Percentiles rank a stretch among this genome's conserved stretches.
phyloP scores from a whole-genome alignment of 1,140 invertebrate genomes.

The Zaprionus tsacasi region DNA sequence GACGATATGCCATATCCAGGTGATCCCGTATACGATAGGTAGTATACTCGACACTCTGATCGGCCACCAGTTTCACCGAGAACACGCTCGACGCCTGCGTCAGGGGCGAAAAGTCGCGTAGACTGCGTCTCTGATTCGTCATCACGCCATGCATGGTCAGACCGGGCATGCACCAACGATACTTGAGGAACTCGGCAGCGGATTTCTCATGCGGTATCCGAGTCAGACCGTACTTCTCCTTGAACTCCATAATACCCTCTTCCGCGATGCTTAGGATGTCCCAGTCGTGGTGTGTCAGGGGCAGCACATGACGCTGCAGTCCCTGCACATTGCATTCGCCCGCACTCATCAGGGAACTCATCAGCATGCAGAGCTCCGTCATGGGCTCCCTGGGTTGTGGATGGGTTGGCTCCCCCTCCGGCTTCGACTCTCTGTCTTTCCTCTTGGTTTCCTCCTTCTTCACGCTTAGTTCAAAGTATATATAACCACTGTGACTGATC shows the following conservation, averaged over 20 bases:
- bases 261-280: slow-evolving; percentile 31
- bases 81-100: slow-evolving; percentile 1
- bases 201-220: slow-evolving; percentile 21
- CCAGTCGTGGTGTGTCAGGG: slow-evolving; percentile 44
- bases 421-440: not conserved
- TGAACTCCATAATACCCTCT: slow-evolving; percentile 26
- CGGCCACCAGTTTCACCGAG: slow-evolving; percentile 42
- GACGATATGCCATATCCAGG: slow-evolving; percentile 17
- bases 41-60: slow-evolving; percentile 27
- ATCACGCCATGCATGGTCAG: slow-evolving; percentile 30
- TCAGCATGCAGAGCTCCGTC: slow-evolving; percentile 31
- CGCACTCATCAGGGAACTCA: slow-evolving; percentile 21
- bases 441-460: not conserved
- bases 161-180: slow-evolving; percentile 41
- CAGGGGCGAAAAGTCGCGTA: not conserved
- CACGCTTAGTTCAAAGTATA: slow-evolving; percentile 40
- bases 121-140: not conserved
- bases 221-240: not conserved
- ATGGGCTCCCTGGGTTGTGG: slow-evolving; percentile 9
- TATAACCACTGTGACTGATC: slow-evolving; percentile 34
- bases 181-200: slow-evolving; percentile 25
- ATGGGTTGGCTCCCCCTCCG: not conserved
- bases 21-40: slow-evolving; percentile 7
- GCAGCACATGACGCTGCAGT: slow-evolving; percentile 26
- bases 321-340: not conserved